Evolutionary conservation across 2,888 invertebrate species (phyloP).

Genomic region (Diabrotica balteata): DNA sequence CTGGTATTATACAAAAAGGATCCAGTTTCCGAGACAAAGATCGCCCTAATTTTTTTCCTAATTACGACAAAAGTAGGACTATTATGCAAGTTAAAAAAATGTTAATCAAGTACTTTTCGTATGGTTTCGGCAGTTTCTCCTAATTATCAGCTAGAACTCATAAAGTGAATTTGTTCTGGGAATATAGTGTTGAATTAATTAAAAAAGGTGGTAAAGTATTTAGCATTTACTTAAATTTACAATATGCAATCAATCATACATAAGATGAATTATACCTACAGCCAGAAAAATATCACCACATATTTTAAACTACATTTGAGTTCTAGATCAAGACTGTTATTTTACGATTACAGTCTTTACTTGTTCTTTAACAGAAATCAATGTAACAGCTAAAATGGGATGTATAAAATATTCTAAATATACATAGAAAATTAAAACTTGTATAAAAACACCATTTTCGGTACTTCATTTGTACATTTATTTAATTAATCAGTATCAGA

Average conservation of each 20-base stretch:
- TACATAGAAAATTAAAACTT: constrained; percentile 62
- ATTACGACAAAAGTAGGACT: too few species aligned
- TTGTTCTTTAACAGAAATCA: constrained; percentile 55
- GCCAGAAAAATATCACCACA: constrained; percentile 63
- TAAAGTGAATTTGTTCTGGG: too few species aligned
- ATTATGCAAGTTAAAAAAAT: too few species aligned
- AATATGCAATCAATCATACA: constrained; percentile 60
- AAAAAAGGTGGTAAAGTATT: constrained; percentile 60
- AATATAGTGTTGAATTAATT: constrained; percentile 44
- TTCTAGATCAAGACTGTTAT: constrained; percentile 59
- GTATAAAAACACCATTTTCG: constrained; percentile 62
- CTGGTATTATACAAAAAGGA: too few species aligned
- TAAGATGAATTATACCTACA: constrained; percentile 62
- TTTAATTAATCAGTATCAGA: constrained; percentile 63
- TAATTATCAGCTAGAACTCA: too few species aligned
- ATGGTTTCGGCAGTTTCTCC: too few species aligned
- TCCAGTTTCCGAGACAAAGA: too few species aligned
- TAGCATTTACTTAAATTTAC: constrained; percentile 62
- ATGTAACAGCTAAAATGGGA: constrained; percentile 55
- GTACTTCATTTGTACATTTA: constrained; percentile 66
- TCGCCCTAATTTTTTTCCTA: too few species aligned
- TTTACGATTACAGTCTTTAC: constrained; percentile 52
- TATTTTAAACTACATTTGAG: constrained; percentile 62
- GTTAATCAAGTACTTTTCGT: too few species aligned
- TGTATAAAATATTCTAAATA: constrained; percentile 56